Evolutionary conservation across 1,140 invertebrate genomes (phyloP), one percentile per base, ranked within the genome.

Genomic region (Euura saliciscinereae): DNA sequence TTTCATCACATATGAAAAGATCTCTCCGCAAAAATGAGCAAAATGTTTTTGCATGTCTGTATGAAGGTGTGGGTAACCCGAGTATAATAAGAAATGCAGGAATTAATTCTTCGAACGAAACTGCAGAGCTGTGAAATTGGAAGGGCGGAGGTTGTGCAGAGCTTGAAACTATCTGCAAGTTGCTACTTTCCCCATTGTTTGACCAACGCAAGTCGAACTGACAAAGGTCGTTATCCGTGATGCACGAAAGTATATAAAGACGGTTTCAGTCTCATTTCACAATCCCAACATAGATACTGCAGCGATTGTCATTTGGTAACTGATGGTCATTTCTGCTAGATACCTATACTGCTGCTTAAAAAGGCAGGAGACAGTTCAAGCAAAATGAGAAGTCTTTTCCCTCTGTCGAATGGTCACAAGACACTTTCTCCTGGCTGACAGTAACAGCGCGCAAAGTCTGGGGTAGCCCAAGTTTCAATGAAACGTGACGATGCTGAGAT

Each of bases 101-200:
- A 4, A 11, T 3, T 11, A 1, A 59, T 59, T 5, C 51, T 59
- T 67, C 8, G 66, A 67, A 2, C 28, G 66, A 28, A 8, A 28
- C 8, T 67, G 13, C 43, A 11, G 13, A 64, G 66, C 28, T 5
- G 76, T 79, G 80, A 83, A 83, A 81, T 81, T 79, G 82, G 82
- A 83, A 84, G 80, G 82, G 79, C 81, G 79, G 28, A 28, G 28
- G 28, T 28, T 28, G 28, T 28, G 28, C 76, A 73, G 73, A 72
- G 72, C 73, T 73, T 72, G 66, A 68, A 28, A 28, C 45, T 69
- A 66, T 65, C 64, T n/a, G 66, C 6, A 8, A 67, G 42, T 68
- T 43, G 6, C 44, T 77, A 83, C 85, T 87, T 87, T 86, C 86
- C 79, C 85, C 78, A 87, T 86, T 87, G 85, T 86, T 83, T 76